phyloP scores from a whole-genome alignment of 2,888 invertebrate species.

The Anoplius nigerrimus region DNA sequence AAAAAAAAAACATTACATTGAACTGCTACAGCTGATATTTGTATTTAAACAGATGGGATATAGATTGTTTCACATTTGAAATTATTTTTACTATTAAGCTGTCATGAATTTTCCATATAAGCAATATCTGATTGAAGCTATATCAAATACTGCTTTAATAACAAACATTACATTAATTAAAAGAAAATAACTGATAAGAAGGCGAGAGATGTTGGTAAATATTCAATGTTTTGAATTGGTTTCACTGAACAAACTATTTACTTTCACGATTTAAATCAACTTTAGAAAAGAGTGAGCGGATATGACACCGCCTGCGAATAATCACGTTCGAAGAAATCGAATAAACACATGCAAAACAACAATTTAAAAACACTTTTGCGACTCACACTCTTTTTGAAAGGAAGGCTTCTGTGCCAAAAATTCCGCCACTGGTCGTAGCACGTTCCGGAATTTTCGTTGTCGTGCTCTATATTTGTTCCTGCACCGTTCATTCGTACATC shows the following conservation, averaged over 20 bases:
- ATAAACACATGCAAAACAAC: not conserved
- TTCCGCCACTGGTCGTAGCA: conserved; percentile 27
- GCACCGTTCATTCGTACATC: not conserved
- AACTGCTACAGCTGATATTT: not conserved
- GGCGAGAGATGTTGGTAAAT: no score
- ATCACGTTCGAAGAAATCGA: not conserved
- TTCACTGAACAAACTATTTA: not conserved
- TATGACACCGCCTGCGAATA: not conserved
- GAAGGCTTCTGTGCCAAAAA: conserved; percentile 24
- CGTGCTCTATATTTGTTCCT: not conserved
- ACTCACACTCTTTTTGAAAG: conserved; percentile 38
- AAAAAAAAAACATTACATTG: not conserved
- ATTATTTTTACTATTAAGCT: not conserved
- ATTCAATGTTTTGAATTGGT: no score
- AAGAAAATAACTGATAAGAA: no score
- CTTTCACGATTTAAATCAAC: not conserved
- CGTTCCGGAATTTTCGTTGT: conserved; percentile 49
- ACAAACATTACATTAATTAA: no score
- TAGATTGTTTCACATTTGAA: not conserved
- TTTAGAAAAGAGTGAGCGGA: not conserved
- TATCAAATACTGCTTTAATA: no score
- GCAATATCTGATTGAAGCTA: not conserved
- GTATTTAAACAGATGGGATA: not conserved
- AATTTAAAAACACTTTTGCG: conserved; percentile 11
- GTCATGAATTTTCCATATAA: not conserved